A percentile compares a stretch with the other conserved stretches of the same genome.
These are phyloP conservation scores for Pachymerium ferrugineum DNA, from an alignment of 2,888 invertebrate species.

Conservation along the genomic window DNA sequence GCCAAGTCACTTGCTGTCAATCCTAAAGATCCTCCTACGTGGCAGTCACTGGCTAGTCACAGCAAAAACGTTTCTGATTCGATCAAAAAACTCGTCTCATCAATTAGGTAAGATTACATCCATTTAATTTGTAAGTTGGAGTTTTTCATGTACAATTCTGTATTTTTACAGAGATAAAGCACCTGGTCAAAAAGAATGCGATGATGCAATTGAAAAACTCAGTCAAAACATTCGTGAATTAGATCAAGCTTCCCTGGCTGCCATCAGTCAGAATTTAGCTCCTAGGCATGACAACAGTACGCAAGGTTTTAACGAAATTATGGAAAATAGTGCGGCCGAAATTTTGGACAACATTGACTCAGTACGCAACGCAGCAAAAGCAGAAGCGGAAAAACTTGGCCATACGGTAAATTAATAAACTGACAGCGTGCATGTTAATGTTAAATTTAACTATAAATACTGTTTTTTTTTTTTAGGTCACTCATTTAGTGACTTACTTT, in stretches of 20 bases:
- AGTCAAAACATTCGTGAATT: constrained; percentile 69
- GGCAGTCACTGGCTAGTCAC: constrained; percentile 89
- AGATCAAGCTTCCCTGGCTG: constrained; percentile 80
- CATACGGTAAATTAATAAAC: constrained; percentile 61
- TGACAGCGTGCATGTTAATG: neutral
- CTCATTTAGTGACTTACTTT: constrained; percentile 62
- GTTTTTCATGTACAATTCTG: neutral
- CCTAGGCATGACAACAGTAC: constrained; percentile 66
- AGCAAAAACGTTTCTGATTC: constrained; percentile 94
- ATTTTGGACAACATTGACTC: constrained; percentile 79
- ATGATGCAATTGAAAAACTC: constrained; percentile 71
- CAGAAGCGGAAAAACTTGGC: constrained; percentile 88
- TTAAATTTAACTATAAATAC: constrained; percentile 11
- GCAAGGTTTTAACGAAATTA: constrained; percentile 69
- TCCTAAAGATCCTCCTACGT: constrained; percentile 85
- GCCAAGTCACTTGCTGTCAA: constrained; percentile 82
- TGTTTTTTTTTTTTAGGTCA: constrained; percentile 42
- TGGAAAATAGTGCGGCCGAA: constrained; percentile 71
- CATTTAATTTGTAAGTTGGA: neutral
- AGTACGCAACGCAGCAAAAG: constrained; percentile 74
- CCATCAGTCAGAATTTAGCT: constrained; percentile 71
- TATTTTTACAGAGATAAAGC: constrained; percentile 69
- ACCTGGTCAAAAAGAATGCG: constrained; percentile 92
- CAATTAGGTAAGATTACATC: constrained; percentile 65
- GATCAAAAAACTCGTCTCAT: constrained; percentile 86